phyloP scores from a whole-genome alignment of 2,888 invertebrate species.

The Candidula unifasciata region DNA sequence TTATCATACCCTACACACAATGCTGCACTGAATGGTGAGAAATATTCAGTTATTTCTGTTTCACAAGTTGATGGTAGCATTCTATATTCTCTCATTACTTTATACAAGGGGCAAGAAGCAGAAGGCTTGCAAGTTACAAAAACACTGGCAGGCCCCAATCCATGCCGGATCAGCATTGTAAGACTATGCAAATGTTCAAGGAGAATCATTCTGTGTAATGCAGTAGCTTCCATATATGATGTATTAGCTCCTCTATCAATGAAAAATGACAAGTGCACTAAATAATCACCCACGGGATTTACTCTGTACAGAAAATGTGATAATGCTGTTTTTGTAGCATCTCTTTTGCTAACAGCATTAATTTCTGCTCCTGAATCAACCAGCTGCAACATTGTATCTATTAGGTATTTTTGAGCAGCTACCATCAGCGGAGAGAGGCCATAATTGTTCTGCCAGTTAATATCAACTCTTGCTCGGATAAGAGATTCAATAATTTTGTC shows the following conservation, averaged over 20 bases:
- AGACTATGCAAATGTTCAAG: too few relatives aligned
- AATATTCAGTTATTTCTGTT: too few relatives aligned
- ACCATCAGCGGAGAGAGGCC: background rate
- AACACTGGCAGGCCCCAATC: too few relatives aligned
- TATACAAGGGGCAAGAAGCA: background rate
- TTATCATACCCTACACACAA: background rate
- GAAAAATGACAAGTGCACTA: background rate
- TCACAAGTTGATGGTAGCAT: background rate
- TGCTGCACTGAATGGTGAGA: background rate
- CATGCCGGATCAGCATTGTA: too few relatives aligned
- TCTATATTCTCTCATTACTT: background rate
- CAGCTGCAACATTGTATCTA: background rate
- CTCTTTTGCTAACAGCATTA: background rate
- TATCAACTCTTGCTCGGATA: background rate
- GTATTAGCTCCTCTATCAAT: background rate
- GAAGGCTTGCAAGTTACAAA: too few relatives aligned
- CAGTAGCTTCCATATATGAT: background rate
- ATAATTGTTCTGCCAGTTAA: slow-evolving; percentile 5
- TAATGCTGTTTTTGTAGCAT: slow-evolving; percentile 3
- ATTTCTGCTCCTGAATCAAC: slow-evolving; percentile 5
- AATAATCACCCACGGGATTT: background rate
- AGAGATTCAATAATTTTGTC: background rate
- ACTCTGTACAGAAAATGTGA: background rate
- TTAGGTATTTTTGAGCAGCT: background rate
- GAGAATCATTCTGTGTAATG: background rate